Evolutionary conservation across 2,797 vertebrate genomes (phyloP), one percentile per base, ranked within the genome.

Genomic region (Choloepus didactylus): DNA sequence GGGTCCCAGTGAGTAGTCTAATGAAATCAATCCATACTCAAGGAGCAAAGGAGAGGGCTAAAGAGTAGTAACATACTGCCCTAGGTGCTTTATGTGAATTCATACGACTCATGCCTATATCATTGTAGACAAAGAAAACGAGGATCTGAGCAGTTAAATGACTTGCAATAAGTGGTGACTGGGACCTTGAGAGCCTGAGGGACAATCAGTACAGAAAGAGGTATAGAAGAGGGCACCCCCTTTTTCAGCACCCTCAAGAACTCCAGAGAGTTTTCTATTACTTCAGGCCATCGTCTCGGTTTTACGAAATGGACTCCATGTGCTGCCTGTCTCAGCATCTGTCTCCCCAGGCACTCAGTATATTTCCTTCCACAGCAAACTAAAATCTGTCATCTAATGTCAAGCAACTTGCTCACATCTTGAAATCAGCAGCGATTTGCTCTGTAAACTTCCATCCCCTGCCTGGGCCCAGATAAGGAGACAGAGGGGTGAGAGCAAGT

Each of bases 91-190:
- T 54, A 16, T 54, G 14, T 16, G 15, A 16, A 54, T 4, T 54
- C 3, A 9, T 23, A 21, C 4, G 29, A 6, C 31, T 35, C 5
- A 14, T 0, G 6, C 56, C 31, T 14, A 0, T 19, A 2, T 51
- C 15, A 2, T 46, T 25, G 23, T 2, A 25, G 49, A 1, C 1
- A 35, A 44, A 38, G 23, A 44, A 25, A 10, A 3, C 15, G 15
- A 46, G 66, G 75, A 73, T 25, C 3, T 56, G 56, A 12, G 25
- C 35, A 6, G 12, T 38, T 25, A 8, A 1, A 2, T 4, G 29
- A 25, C 29, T 25, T 4, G 38, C 14, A 2, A 44, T 0, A n/a
- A n/a, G 54, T 1, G 25, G 8, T 21, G 16, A 91, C 41, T 56
- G 18, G 59, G 23, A 79, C 31, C 75, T 41, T 4, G 18, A 64